Conservation (phyloP, 2,797 vertebrate species). For the Sciaenops ocellatus region DNA sequence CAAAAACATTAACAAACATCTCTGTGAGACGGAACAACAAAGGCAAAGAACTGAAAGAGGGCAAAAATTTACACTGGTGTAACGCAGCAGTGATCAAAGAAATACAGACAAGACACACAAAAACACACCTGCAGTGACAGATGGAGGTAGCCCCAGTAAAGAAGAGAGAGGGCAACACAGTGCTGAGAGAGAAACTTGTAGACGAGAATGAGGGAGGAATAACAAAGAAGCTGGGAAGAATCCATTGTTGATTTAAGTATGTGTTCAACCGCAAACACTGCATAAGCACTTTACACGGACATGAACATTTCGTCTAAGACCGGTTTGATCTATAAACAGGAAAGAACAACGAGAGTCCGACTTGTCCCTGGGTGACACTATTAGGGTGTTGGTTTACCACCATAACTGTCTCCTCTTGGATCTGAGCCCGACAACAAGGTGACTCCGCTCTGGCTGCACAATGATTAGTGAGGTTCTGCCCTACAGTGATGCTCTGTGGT, state of each 20-base stretch:
- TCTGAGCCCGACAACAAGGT: constrained; percentile 74
- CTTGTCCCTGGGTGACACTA: constrained; percentile 61
- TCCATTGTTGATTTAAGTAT: constrained; percentile 64
- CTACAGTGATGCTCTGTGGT: constrained; percentile 40
- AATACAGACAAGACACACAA: constrained; percentile 51
- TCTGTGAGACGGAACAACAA: constrained; percentile 61
- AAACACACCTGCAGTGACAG: constrained; percentile 73
- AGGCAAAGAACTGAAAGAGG: constrained; percentile 68
- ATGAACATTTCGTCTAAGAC: constrained; percentile 32
- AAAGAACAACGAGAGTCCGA: constrained; percentile 42
- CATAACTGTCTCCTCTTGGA: constrained; percentile 65
- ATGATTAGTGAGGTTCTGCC: constrained; percentile 65
- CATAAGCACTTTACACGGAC: constrained; percentile 53
- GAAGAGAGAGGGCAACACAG: constrained; percentile 48
- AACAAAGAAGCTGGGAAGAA: constrained; percentile 52
- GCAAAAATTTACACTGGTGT: constrained; percentile 59
- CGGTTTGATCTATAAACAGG: constrained; percentile 54
- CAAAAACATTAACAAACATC: constrained; percentile 66
- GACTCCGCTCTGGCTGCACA: constrained; percentile 56
- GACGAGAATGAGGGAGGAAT: constrained; percentile 52
- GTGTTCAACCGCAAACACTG: constrained; percentile 54
- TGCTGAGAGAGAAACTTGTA: constrained; percentile 17
- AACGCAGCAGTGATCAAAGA: constrained; percentile 74
- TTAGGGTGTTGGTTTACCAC: constrained; percentile 69
- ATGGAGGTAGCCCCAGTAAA: constrained; percentile 65